Evolutionary conservation across 2,797 vertebrate species (phyloP).

Genomic region (Eupleurogrammus muticus): DNA sequence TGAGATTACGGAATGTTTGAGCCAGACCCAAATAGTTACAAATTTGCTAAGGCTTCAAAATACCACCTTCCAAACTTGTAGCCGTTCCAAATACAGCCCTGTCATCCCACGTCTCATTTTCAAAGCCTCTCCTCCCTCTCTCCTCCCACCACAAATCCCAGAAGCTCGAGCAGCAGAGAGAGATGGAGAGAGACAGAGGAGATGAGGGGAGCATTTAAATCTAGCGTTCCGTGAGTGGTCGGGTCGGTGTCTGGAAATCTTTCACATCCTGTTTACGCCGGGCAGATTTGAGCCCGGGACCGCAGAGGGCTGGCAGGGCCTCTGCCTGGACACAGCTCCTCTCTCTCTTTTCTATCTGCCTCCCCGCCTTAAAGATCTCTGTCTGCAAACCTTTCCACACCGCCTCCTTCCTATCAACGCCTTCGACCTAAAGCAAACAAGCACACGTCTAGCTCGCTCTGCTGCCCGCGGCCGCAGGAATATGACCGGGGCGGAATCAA

Average conservation of each 20-base stretch:
- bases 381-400: constrained; percentile 60
- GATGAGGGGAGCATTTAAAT: constrained; percentile 84
- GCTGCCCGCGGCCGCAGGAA: constrained; percentile 15
- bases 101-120: constrained; percentile 81
- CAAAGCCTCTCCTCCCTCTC: constrained; percentile 78
- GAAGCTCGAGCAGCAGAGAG: constrained; percentile 67
- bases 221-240: constrained; percentile 85
- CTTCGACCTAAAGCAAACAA: constrained; percentile 69
- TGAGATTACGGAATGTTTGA: constrained; percentile 69
- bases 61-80: constrained; percentile 77
- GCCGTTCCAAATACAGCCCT: constrained; percentile 76
- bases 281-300: constrained; percentile 81
- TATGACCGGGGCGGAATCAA: constrained; percentile 12
- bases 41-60: constrained; percentile 82
- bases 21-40: constrained; percentile 77
- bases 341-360: constrained; percentile 61
- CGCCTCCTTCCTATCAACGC: constrained; percentile 67
- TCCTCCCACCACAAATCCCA: constrained; percentile 83
- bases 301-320: constrained; percentile 81
- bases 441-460: constrained; percentile 13
- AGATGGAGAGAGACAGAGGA: constrained; percentile 54
- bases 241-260: constrained; percentile 86
- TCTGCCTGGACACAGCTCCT: constrained; percentile 73
- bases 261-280: constrained; percentile 89
- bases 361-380: constrained; percentile 53